Percentiles rank a stretch among this genome's conserved stretches.
Conservation (phyloP, 2,113 vertebrate genomes). For the Sapayoa aenigma region DNA sequence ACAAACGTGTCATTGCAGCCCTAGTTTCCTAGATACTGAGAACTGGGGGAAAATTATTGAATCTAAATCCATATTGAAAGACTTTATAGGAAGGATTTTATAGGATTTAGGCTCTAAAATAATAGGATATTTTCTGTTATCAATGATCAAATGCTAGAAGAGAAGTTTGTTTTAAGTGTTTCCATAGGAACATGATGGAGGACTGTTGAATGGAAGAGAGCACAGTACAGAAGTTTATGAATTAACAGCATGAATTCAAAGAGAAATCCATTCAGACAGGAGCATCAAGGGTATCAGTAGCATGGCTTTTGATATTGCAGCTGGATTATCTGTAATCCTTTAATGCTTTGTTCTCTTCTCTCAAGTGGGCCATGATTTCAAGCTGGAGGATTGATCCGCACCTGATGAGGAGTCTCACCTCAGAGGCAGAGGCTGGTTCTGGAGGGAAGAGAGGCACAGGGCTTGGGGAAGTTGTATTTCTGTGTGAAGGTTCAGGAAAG, state of each 20-base stretch:
- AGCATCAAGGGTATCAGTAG: neutral
- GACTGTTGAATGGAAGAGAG: neutral
- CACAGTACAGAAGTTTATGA: neutral
- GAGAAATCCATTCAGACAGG: neutral
- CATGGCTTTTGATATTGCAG: neutral
- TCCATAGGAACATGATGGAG: neutral
- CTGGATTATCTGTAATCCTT: neutral
- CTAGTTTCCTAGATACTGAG: neutral
- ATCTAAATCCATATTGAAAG: neutral
- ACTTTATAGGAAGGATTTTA: neutral
- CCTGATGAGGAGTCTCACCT: neutral
- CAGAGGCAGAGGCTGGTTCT: neutral
- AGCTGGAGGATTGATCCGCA: neutral
- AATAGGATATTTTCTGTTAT: neutral
- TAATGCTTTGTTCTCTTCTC: neutral
- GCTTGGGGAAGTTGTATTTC: neutral
- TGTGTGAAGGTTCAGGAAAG: neutral
- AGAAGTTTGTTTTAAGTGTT: neutral
- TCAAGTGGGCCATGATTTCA: neutral
- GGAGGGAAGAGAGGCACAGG: neutral
- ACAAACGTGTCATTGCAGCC: neutral
- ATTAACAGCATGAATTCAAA: constrained; percentile 2
- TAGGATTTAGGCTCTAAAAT: neutral
- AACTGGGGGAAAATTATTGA: neutral
- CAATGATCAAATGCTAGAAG: neutral